phyloP scores from a whole-genome alignment of 2,888 invertebrate genomes.

The Galerucella nymphaeae region DNA sequence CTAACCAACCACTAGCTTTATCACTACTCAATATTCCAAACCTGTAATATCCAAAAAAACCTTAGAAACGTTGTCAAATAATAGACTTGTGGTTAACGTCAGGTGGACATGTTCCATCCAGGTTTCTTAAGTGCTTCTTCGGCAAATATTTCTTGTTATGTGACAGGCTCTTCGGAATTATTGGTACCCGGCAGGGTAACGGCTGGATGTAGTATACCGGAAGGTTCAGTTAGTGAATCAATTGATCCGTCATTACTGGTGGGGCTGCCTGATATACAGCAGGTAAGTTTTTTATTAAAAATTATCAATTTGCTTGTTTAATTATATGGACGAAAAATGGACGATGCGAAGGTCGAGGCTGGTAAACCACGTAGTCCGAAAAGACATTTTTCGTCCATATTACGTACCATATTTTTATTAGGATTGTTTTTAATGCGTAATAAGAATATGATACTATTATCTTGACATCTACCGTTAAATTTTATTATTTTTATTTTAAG shows the following conservation, averaged over 20 bases:
- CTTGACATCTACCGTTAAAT: neutral
- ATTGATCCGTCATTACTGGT: constrained; percentile 56
- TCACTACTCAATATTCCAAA: constrained; percentile 22
- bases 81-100: constrained; percentile 29
- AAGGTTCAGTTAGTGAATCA: constrained; percentile 57
- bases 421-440: too few relatives aligned
- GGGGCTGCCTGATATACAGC: constrained; percentile 60
- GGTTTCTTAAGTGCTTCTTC: constrained; percentile 46
- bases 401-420: too few relatives aligned
- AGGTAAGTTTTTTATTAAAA: constrained; percentile 53
- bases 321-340: too few relatives aligned
- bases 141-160: constrained; percentile 51
- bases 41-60: constrained; percentile 21
- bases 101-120: constrained; percentile 53
- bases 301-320: too few relatives aligned
- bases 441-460: too few relatives aligned
- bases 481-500: constrained; percentile 45
- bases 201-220: constrained; percentile 57
- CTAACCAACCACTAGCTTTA: constrained; percentile 49
- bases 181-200: constrained; percentile 61
- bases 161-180: constrained; percentile 57
- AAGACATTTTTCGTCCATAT: too few relatives aligned
- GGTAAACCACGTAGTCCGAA: too few relatives aligned
- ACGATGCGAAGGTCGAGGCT: too few relatives aligned
- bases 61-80: constrained; percentile 30